Evolutionary conservation across 2,113 vertebrate genomes (phyloP).

Genomic region (Misgurnus mizolepis): DNA sequence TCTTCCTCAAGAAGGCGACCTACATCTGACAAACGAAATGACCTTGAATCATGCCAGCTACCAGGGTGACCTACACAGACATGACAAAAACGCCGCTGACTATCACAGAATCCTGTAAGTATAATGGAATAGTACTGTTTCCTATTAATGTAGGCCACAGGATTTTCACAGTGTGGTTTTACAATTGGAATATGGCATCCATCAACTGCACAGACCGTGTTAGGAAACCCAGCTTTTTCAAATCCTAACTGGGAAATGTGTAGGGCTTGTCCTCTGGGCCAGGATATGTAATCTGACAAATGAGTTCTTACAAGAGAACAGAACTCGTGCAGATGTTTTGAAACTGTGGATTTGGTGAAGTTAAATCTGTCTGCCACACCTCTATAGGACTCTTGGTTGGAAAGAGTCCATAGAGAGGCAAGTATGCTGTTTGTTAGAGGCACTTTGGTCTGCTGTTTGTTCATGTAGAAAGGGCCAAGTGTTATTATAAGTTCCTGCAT

Average conservation of each 20-base stretch:
- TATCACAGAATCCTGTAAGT: background rate
- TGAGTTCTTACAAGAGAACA: background rate
- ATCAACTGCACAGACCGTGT: slow-evolving; percentile 7
- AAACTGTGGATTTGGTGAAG: background rate
- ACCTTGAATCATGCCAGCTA: no score
- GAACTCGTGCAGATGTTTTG: background rate
- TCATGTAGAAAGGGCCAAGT: no score
- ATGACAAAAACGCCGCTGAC: background rate
- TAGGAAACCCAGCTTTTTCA: background rate
- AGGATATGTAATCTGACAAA: background rate
- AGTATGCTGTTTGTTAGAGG: slow-evolving; percentile 9
- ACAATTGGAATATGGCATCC: background rate
- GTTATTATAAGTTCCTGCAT: no score
- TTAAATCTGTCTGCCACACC: background rate
- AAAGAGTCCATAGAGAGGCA: slow-evolving; percentile 10
- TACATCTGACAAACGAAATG: background rate
- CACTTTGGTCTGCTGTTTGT: background rate
- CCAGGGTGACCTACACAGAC: background rate
- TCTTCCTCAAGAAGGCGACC: background rate
- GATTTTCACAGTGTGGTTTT: background rate
- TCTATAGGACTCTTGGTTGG: slow-evolving; percentile 9
- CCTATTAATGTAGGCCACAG: background rate
- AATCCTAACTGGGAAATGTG: background rate
- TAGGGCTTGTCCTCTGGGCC: background rate
- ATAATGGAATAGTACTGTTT: slow-evolving; percentile 11